Conservation (phyloP, 2,113 vertebrate genomes). For the Gnathonemus longibarbis region DNA sequence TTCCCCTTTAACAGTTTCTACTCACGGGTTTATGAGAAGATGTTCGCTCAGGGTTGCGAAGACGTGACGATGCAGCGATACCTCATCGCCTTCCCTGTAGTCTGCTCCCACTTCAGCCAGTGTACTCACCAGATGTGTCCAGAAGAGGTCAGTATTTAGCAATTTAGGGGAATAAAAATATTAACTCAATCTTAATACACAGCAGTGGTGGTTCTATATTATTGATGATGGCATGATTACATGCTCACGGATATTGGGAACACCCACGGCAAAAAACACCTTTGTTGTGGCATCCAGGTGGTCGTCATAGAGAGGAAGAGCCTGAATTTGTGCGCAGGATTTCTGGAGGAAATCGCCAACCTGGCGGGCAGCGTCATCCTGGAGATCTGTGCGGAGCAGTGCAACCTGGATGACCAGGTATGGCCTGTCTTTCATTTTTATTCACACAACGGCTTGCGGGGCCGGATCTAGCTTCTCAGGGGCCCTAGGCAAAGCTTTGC, state of each 20-base stretch:
- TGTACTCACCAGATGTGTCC: conserved; percentile 75
- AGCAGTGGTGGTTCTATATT: neutral
- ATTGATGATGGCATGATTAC: neutral
- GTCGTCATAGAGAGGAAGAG: conserved; percentile 63
- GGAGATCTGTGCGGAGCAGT: conserved; percentile 82
- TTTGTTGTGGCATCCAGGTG: conserved; percentile 43
- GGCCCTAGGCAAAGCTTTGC: neutral
- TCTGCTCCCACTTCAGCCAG: conserved; percentile 70
- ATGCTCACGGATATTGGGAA: neutral
- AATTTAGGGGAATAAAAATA: neutral
- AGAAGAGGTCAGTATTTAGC: conserved; percentile 76
- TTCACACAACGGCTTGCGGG: neutral
- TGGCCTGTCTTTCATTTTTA: neutral
- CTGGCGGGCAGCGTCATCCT: conserved; percentile 66
- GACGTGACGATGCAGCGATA: conserved; percentile 69
- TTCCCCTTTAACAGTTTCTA: conserved; percentile 60
- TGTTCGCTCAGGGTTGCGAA: conserved; percentile 70
- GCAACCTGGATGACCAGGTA: conserved; percentile 80
- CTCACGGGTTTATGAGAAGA: conserved; percentile 73
- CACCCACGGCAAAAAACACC: neutral
- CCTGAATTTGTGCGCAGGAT: conserved; percentile 69
- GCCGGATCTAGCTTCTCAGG: neutral
- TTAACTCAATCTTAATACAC: neutral
- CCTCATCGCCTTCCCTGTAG: conserved; percentile 72
- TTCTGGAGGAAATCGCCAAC: conserved; percentile 80